Conservation (phyloP, 2,888 invertebrate species). For the Bellardia bayeri region DNA sequence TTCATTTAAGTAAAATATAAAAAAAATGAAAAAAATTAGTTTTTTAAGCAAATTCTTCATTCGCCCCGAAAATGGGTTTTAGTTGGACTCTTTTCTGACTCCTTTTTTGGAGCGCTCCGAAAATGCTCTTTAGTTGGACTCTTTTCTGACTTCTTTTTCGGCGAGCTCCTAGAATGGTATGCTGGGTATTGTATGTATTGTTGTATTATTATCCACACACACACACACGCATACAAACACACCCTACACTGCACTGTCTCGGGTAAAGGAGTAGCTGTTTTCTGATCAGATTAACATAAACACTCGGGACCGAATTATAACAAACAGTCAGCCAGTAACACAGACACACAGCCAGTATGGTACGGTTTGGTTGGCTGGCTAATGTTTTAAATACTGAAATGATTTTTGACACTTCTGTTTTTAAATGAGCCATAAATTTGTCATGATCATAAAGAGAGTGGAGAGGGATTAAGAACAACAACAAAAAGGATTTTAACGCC, state of each 20-base stretch:
- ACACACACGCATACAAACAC: slow-evolving; percentile 13
- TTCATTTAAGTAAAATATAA: no score
- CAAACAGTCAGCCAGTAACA: slow-evolving; percentile 26
- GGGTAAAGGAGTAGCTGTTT: slow-evolving; percentile 30
- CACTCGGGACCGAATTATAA: slow-evolving; percentile 30
- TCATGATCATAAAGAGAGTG: slow-evolving; percentile 56
- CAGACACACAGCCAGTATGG: slow-evolving; percentile 22
- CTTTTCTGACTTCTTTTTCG: no score
- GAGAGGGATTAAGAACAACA: slow-evolving; percentile 48
- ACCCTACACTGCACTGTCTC: slow-evolving; percentile 34
- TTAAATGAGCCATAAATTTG: slow-evolving; percentile 67
- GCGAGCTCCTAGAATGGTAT: no score
- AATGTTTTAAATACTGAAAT: slow-evolving; percentile 44
- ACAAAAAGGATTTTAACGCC: slow-evolving; percentile 63
- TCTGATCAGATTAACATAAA: slow-evolving; percentile 37
- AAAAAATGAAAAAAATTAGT: no score
- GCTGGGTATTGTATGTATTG: no score
- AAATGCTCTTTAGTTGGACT: no score
- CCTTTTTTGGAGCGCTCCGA: no score
- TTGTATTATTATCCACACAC: slow-evolving; percentile 18
- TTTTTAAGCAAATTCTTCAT: no score
- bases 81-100: no score
- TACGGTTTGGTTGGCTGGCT: slow-evolving; percentile 12
- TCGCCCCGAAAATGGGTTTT: no score
- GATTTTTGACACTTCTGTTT: slow-evolving; percentile 69